Evolutionary conservation across 2,888 invertebrate genomes (phyloP).

Genomic region (Tachina lurida): DNA sequence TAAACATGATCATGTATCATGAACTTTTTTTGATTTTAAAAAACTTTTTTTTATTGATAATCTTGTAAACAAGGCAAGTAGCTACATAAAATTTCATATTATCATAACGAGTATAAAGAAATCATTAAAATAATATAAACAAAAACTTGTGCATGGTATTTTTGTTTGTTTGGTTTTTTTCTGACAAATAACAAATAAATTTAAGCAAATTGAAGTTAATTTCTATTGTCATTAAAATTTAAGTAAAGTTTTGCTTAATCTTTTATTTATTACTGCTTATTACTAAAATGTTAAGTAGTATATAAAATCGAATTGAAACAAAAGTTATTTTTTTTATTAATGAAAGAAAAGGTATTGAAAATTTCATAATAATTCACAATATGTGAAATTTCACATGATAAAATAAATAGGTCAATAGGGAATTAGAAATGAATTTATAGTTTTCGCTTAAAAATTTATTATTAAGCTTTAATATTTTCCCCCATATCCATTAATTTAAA

Average conservation of each 20-base stretch:
- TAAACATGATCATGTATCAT: slow-evolving; percentile 22
- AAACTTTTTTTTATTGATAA: slow-evolving; percentile 16
- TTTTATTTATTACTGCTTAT: slow-evolving; percentile 1
- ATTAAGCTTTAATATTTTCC: no score
- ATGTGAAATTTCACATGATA: no score
- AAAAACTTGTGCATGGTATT: neutral
- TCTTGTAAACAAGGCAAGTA: slow-evolving; percentile 11
- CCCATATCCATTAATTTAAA: no score
- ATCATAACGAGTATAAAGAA: neutral
- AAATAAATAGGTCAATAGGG: no score
- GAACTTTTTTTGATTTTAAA: neutral
- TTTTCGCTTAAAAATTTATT: no score
- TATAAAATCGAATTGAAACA: slow-evolving; percentile 1
- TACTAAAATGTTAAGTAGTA: neutral
- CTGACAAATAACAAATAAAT: slow-evolving; percentile 3
- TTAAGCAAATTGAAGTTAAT: slow-evolving; percentile 14
- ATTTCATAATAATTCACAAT: no score
- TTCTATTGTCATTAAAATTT: slow-evolving; percentile 33
- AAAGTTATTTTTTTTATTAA: neutral
- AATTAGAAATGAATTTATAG: no score
- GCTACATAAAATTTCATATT: neutral
- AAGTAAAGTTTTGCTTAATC: neutral
- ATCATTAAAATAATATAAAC: neutral
- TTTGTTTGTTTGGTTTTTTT: slow-evolving; percentile 3
- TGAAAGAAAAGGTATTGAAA: neutral